Evolutionary conservation across 2,113 vertebrate genomes (phyloP).

Genomic region (Lamprologus lemairii): DNA sequence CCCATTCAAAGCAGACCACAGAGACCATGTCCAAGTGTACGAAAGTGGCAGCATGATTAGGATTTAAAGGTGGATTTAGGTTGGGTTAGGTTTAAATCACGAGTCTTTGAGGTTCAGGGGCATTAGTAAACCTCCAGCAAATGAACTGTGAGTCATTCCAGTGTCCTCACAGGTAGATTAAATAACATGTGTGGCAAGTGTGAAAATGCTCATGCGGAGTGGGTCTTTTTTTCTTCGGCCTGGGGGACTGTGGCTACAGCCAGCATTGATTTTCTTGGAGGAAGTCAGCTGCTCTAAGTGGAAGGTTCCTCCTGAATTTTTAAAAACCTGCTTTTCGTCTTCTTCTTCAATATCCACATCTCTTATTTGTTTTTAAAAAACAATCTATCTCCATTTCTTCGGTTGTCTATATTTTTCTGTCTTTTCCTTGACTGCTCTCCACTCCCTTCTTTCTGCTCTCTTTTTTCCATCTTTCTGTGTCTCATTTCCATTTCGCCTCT

Average conservation of each 20-base stretch:
- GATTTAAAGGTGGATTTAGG: neutral
- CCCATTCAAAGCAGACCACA: neutral
- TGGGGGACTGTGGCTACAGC: constrained; percentile 42
- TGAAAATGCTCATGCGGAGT: constrained; percentile 32
- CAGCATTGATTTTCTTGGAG: constrained; percentile 54
- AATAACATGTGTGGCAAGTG: constrained; percentile 24
- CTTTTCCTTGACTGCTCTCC: neutral
- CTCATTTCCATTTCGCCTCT: constrained; percentile 13
- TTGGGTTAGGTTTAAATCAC: neutral
- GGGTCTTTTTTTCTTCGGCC: constrained; percentile 32
- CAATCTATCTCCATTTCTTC: neutral
- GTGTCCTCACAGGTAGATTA: constrained; percentile 17
- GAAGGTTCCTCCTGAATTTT: constrained; percentile 45
- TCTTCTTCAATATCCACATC: neutral
- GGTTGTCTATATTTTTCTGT: neutral
- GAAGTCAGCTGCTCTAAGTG: constrained; percentile 53
- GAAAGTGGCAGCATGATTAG: neutral
- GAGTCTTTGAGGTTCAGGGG: neutral
- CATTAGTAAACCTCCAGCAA: neutral
- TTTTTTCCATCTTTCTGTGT: neutral
- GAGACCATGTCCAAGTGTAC: neutral
- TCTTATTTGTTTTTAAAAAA: neutral
- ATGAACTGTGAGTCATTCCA: neutral
- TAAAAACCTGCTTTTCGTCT: neutral
- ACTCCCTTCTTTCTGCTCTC: neutral